Evolutionary conservation across 2,797 vertebrate species (phyloP), one percentile per base, ranked within the genome.

Genomic region (Tiaroga cobitis): DNA sequence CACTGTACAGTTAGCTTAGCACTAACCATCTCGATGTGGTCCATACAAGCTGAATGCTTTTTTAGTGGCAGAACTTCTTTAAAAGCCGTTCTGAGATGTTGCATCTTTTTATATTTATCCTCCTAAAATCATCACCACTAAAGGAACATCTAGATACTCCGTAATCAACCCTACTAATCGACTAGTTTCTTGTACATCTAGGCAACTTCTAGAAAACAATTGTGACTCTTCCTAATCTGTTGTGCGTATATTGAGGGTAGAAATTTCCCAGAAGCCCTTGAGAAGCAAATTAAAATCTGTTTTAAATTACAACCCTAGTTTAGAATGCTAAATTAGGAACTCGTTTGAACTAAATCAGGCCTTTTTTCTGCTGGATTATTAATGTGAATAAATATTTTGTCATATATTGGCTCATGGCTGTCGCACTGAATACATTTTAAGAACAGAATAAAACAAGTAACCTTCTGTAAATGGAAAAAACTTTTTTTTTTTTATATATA

Each of bases 211-310:
- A 24, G 67, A 24, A 37, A 69, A 39, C 9, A 19, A 11, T 37
- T 37, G 39, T 68, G 67, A 11, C 34, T 68, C 21, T 11, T n/a
- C 2, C 11, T 41, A 37, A 56, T 76, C 26, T 75, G 49, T 24
- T 49, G 16, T 49, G 3, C 16, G 19, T 19, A 32, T 19, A 51
- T 49, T 24, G 61, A 63, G 56, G 39, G 9, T 34, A 43, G n/a
- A 4, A 65, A 8, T 79, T 79, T 63, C 59, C 59, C 37, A 65
- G 24, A 69, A 54, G 21, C 32, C 32, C 8, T 26, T 19, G 32
- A 68, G 43, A 68, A 80, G 59, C 63, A 37, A 68, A 69, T 81
- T 69, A 37, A 68, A 81, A 32, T 54, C 9, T 18, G n/a, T 76
- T 63, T 15, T 29, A 79, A 46, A 46, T 63, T 39, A 32, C 59